These are phyloP conservation scores for Pseudomyrmex concolor DNA, from an alignment of 1,140 invertebrate genomes.

Conservation along the genomic window DNA sequence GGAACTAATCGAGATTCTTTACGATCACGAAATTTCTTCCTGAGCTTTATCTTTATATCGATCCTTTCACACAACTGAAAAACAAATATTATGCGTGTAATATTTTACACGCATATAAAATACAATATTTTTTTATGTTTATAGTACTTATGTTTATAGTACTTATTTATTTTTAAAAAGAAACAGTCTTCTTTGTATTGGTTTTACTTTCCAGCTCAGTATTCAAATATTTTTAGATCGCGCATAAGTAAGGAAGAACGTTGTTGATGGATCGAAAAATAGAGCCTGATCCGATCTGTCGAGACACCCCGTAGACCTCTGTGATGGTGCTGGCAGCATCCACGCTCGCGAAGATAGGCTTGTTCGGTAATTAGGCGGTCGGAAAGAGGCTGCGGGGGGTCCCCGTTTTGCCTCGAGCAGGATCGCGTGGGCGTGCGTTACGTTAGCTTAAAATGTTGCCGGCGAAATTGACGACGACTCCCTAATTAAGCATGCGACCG, in stretches of 20 bases:
- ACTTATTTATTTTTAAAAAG: no score
- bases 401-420: slow-evolving; percentile 62
- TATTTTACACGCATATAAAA: background rate
- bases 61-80: background rate
- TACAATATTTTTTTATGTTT: background rate
- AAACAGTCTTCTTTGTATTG: no score
- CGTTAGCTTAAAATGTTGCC: slow-evolving; percentile 74
- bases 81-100: no score
- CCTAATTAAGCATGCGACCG: slow-evolving; percentile 78
- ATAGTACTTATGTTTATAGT: background rate
- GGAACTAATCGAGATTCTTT: slow-evolving; percentile 26
- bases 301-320: slow-evolving; percentile 66
- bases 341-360: slow-evolving; percentile 74
- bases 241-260: no score
- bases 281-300: slow-evolving; percentile 7
- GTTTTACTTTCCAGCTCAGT: no score
- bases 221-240: background rate
- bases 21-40: background rate
- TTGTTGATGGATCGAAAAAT: background rate
- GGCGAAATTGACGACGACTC: slow-evolving; percentile 78
- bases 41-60: background rate
- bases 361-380: slow-evolving; percentile 81
- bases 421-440: slow-evolving; percentile 77
- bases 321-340: slow-evolving; percentile 30
- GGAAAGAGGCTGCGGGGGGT: slow-evolving; percentile 78